Evolutionary conservation across 1,140 invertebrate species (phyloP), one percentile per base, ranked within the genome.

Genomic region (Nasonia longicornis): DNA sequence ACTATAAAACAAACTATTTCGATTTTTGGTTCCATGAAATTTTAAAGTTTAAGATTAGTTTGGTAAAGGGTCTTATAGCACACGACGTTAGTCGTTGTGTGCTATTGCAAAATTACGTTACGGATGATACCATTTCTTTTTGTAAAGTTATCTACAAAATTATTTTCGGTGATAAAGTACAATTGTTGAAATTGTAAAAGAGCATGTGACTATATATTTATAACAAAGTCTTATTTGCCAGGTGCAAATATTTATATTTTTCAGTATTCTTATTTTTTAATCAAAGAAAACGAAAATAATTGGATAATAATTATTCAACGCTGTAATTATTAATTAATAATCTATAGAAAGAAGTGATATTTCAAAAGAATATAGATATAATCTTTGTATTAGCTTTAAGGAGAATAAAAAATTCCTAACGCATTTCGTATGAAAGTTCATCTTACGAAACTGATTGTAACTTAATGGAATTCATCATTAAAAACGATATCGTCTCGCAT

Each of bases 151-250:
- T 71, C 35, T 20, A 35, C 8, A n/a, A 66, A 66, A 66, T 66
- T 66, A 26, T 66, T 66, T 52, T 66, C n/a, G 63, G 16, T 66
- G 26, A 22, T 66, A 26, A 22, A 22, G 63, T 66, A 66, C 29
- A 67, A 29, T 29, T n/a, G 10, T 67, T 67, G n/a, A 31, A 3
- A 67, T 26, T 67, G 14, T 48, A n/a, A 77, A 77, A 67, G 12
- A 69, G 67, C 31, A 77, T 77, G 1, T 45, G 26, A 79, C 16
- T 71, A 14, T 71, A 67, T 35, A 35, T 77, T 77, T 82, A 80
- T 64, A 63, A 64, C 45, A 16, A 83, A 85, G 74, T 83, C 71
- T 84, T 80, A 82, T 66, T 79, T 79, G 2, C 74, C 31, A 71
- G 74, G 48, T 80, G 35, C 78, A 85, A 85, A 64, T 35, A 45